phyloP scores from a whole-genome alignment of 2,113 vertebrate genomes.

The Peromyscus maniculatus region DNA sequence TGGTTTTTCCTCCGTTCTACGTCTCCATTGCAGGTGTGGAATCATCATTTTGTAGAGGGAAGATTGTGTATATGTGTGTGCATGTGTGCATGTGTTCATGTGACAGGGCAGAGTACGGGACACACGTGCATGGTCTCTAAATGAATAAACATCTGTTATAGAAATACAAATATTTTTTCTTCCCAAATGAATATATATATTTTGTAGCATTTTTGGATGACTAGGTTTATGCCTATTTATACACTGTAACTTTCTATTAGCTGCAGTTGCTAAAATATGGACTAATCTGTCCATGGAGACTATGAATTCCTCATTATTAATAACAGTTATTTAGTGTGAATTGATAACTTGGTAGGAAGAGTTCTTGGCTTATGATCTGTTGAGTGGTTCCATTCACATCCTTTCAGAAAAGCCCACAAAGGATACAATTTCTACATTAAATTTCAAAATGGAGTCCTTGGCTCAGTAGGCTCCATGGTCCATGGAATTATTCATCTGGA shows the following conservation, averaged over 20 bases:
- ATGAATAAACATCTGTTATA: not conserved
- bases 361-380: not conserved
- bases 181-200: not conserved
- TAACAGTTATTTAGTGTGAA: not conserved
- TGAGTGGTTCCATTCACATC: not conserved
- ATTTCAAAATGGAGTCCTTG: not conserved
- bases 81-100: not conserved
- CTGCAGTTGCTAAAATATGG: not conserved
- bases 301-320: not conserved
- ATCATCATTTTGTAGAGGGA: not conserved
- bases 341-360: not conserved
- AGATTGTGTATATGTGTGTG: not conserved
- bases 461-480: not conserved
- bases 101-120: not conserved
- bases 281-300: not conserved
- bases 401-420: not conserved
- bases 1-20: not conserved
- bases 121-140: not conserved
- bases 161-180: not conserved
- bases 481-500: not conserved
- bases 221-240: not conserved
- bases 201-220: not conserved
- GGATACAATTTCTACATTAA: not conserved
- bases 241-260: not conserved
- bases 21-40: not conserved